Conservation (phyloP, 2,888 invertebrate species). For the Stenichneumon culpator region DNA sequence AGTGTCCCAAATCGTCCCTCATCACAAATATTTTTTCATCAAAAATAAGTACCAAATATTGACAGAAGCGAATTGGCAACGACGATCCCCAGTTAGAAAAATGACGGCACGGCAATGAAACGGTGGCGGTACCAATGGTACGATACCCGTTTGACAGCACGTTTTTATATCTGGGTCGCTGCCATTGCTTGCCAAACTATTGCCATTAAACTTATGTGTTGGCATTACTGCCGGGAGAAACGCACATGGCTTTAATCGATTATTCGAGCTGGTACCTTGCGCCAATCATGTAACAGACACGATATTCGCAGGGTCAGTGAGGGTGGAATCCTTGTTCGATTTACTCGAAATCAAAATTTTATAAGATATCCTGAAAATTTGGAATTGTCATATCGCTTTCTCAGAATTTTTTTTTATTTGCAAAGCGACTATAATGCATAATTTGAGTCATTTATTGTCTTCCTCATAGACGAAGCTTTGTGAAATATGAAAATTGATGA, state of each 20-base stretch:
- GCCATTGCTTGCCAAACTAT: not conserved
- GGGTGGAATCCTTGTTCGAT: not conserved
- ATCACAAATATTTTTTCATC: not conserved
- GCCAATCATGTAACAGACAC: constrained; percentile 4
- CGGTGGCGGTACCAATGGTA: too few relatives aligned
- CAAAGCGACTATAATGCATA: too few relatives aligned
- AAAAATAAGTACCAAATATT: not conserved
- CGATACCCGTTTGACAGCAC: too few relatives aligned
- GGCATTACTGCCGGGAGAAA: constrained; percentile 23
- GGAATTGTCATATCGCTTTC: not conserved
- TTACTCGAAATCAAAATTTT: not conserved
- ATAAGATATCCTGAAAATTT: not conserved
- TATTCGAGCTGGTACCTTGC: constrained; percentile 4
- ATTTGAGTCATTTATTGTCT: too few relatives aligned
- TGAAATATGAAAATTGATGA: not conserved
- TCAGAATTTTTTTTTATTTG: not conserved
- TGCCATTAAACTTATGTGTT: not conserved
- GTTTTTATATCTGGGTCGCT: too few relatives aligned
- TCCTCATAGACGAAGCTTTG: too few relatives aligned
- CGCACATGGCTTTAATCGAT: constrained; percentile 56
- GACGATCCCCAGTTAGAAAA: too few relatives aligned
- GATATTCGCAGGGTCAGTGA: not conserved
- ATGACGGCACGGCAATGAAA: too few relatives aligned
- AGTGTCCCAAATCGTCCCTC: not conserved
- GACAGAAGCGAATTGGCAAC: not conserved